These are phyloP conservation scores for Patella vulgata DNA, from an alignment of 1,140 invertebrate genomes.

Conservation along the genomic window DNA sequence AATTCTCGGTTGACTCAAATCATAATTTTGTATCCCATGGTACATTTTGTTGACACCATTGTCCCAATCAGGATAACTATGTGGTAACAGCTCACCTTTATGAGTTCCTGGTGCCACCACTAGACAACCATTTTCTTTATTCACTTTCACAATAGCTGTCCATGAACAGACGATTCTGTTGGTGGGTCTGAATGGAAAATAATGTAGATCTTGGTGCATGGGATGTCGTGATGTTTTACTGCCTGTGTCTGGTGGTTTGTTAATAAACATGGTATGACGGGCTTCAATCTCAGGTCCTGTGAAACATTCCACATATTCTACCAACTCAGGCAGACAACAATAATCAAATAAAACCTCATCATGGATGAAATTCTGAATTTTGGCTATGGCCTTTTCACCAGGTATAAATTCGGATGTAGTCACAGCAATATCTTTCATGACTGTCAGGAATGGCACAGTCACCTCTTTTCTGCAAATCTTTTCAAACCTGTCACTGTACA, in stretches of 20 bases:
- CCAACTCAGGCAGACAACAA: constrained; percentile 72
- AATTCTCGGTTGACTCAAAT: constrained; percentile 67
- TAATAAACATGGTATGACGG: constrained; percentile 90
- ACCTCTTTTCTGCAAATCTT: constrained; percentile 74
- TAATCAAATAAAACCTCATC: constrained; percentile 80
- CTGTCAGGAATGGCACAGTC: constrained; percentile 69
- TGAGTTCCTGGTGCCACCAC: constrained; percentile 85
- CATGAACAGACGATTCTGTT: constrained; percentile 82
- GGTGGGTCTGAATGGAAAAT: constrained; percentile 83
- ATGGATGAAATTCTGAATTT: constrained; percentile 82
- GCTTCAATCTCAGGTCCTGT: constrained; percentile 83
- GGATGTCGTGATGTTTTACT: constrained; percentile 77
- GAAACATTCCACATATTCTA: constrained; percentile 81
- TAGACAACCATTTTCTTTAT: constrained; percentile 84
- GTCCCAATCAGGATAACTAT: constrained; percentile 81
- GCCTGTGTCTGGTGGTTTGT: constrained; percentile 85
- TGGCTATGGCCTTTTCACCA: constrained; percentile 79
- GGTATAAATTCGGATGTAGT: constrained; percentile 69
- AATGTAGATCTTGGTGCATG: constrained; percentile 86
- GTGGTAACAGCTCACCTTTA: constrained; percentile 72
- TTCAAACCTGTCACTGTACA: constrained; percentile 73
- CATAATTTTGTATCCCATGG: constrained; percentile 77
- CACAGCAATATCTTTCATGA: constrained; percentile 82
- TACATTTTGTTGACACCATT: constrained; percentile 83
- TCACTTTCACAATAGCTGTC: constrained; percentile 88